Evolutionary conservation across 1,140 invertebrate genomes (phyloP), one percentile per base, ranked within the genome.

Genomic region (Drosophila nikananu): DNA sequence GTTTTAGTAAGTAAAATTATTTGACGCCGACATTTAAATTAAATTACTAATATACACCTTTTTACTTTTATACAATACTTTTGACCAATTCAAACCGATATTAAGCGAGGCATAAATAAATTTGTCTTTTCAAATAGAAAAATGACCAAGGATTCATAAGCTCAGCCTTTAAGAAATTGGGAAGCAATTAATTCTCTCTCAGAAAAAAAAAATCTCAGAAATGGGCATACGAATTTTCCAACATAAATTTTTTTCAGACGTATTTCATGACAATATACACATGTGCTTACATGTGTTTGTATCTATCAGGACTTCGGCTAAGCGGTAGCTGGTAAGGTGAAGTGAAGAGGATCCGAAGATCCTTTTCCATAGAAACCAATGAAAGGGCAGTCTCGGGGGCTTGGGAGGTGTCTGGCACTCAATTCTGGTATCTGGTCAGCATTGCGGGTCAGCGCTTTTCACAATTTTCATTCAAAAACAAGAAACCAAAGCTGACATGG

Each of bases 401-500:
- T 30, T 39, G 25, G n/a, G 35, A 39, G 51, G 39, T 60, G 37
- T 39, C 30, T 41, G 30, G 62, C 23, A 46, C 60, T 37, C 67
- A 37, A 65, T 71, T 71, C 63, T 62, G 67, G 44, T 81, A 80
- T 78, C 74, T 76, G 83, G 79, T 52, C 70, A 64, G 75, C 59
- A 54, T 82, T 65, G 72, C 83, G 83, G 83, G 70, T 86, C 83
- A 86, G 65, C 77, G 83, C 58, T 63, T 82, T 55, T 76, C 30
- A 68, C 75, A 67, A 86, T 86, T 81, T 75, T 35, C 64, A 79
- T 79, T 77, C 70, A 73, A 76, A 81, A 77, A 71, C 60, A 71
- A 74, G 70, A 86, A 66, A 71, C 60, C 71, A 81, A 78, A 84
- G 78, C 83, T 82, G 83, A 86, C 75, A 62, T 67, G 65, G 75